Percentiles rank a stretch among this genome's conserved stretches.
Evolutionary conservation across 2,113 vertebrate species (phyloP).

Genomic region (Buteo buteo): DNA sequence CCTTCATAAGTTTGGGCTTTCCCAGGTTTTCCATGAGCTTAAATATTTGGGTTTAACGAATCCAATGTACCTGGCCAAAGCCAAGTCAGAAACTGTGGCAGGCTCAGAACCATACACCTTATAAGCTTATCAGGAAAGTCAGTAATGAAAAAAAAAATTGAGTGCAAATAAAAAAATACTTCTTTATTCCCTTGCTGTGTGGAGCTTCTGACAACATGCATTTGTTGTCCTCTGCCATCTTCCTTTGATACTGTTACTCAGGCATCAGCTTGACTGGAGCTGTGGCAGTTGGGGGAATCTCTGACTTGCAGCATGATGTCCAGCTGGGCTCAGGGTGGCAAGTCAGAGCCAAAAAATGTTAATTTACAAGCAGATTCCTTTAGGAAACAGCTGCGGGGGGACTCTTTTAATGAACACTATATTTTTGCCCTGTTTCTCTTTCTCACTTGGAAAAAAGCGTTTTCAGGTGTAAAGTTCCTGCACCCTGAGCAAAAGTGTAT

Average conservation of each 20-base stretch:
- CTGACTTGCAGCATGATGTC: background rate
- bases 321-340: background rate
- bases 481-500: background rate
- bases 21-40: background rate
- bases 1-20: background rate
- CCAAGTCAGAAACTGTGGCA: background rate
- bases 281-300: background rate
- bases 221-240: background rate
- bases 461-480: background rate
- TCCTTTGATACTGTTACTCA: background rate
- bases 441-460: background rate
- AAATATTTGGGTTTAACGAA: background rate
- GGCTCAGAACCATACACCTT: background rate
- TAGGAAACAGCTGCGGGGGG: background rate
- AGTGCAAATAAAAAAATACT: background rate
- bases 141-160: background rate
- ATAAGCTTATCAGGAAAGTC: background rate
- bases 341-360: background rate
- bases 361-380: background rate
- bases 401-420: background rate
- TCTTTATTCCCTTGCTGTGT: background rate
- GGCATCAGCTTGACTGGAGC: background rate
- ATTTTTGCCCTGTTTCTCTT: background rate
- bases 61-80: rapidly evolving
- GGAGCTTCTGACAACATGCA: background rate